These are phyloP conservation scores for Clarias platycephalus DNA, from an alignment of 2,797 vertebrate species.

Conservation along the genomic window DNA sequence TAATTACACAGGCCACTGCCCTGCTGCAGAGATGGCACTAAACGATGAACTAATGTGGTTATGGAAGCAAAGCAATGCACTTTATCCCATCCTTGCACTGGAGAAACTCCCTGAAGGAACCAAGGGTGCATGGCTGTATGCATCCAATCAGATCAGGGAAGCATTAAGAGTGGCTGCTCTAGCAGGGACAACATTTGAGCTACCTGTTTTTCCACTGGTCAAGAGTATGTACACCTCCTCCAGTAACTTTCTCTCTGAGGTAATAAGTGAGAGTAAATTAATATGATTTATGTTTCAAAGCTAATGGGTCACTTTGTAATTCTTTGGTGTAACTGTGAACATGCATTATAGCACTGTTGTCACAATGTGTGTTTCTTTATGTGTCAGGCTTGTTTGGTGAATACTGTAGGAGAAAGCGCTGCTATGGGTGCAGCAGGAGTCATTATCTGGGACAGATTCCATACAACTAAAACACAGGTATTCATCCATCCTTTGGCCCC, in stretches of 20 bases:
- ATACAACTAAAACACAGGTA: constrained; percentile 60
- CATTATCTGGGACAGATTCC: constrained; percentile 74
- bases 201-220: constrained; percentile 77
- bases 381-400: constrained; percentile 76
- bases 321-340: not conserved
- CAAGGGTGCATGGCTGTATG: constrained; percentile 64
- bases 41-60: constrained; percentile 78
- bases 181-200: constrained; percentile 64
- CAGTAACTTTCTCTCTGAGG: constrained; percentile 75
- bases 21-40: constrained; percentile 70
- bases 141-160: constrained; percentile 75
- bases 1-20: constrained; percentile 75
- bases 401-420: constrained; percentile 81
- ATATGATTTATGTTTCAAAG: not conserved
- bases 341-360: not conserved
- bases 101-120: constrained; percentile 73
- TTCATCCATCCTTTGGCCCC: not conserved
- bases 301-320: not conserved
- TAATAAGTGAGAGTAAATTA: constrained; percentile 48
- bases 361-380: not conserved
- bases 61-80: constrained; percentile 75
- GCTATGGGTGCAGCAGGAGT: constrained; percentile 80
- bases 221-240: constrained; percentile 73
- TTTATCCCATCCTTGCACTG: constrained; percentile 74
- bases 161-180: constrained; percentile 73